phyloP scores from a whole-genome alignment of 2,113 vertebrate genomes.

The Tricholaema leucomelas region DNA sequence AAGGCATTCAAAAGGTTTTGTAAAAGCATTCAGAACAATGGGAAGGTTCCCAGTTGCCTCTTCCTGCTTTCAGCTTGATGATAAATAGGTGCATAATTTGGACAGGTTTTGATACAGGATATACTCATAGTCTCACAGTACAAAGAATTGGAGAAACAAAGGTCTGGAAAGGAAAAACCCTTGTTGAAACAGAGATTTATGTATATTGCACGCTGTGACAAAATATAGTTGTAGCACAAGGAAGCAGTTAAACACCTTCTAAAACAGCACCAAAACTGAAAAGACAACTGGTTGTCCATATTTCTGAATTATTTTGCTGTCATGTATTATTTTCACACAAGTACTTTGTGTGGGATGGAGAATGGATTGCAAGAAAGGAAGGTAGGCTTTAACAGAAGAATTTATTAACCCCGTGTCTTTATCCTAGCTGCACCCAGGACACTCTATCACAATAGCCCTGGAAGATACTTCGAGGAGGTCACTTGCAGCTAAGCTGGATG shows the following conservation, averaged over 20 bases:
- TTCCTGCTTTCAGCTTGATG: neutral
- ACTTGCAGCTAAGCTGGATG: neutral
- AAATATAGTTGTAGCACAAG: neutral
- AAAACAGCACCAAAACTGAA: neutral
- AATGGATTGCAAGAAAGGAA: neutral
- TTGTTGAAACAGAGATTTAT: neutral
- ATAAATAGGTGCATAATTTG: neutral
- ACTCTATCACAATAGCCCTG: neutral
- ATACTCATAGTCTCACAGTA: neutral
- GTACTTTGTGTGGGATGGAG: neutral
- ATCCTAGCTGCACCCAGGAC: too few relatives aligned
- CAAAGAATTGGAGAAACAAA: neutral
- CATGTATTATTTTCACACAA: neutral
- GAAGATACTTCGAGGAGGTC: neutral
- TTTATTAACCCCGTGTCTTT: neutral
- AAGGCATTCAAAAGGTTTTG: neutral
- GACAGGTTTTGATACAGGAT: neutral
- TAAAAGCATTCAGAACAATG: constrained; percentile 2
- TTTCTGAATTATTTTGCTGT: neutral
- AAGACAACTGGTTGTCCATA: neutral
- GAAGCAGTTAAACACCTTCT: neutral
- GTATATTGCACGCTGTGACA: neutral
- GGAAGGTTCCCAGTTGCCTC: neutral
- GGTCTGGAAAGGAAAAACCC: neutral
- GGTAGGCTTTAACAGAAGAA: neutral